Evolutionary conservation across 1,140 invertebrate species (phyloP), one percentile per base, ranked within the genome.

Genomic region (Lanistes nyassanus): DNA sequence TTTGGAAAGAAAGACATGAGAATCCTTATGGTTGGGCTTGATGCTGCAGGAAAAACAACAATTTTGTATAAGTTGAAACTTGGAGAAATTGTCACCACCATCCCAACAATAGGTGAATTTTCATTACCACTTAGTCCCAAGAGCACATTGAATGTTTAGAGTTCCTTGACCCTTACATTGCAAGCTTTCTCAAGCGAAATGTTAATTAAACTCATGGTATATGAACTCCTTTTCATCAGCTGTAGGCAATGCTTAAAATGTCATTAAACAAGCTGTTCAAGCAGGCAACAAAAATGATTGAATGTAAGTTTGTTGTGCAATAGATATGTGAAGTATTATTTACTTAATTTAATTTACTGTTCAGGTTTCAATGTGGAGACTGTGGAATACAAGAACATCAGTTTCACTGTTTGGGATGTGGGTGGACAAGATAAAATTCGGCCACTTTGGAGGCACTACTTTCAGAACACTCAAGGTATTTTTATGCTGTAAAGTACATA

Each of bases 41-140:
- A 98, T 91, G 96, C 96, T 75, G 97, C 97, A 82, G 97, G 97
- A 84, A 99, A 99, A 92, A 98, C 97, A 2, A 99, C 97, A 71
- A 98, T 99, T 89, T 91, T 99, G 69, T 98, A 99, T 88, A 98
- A 98, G 91, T 90, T 99, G 77, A 99, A 98, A 89, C 91, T 98
- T 64, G 97, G 97, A 73, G 97, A 98, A 92, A 97, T 98, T 85
- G 96, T 98, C 21, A 98, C 96, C 47, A 98, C 97, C 23, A 99
- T 98, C 90, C 97, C 97, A 47, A 99, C 97, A 11, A 98, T 98
- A 85, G 97, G 93, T 93, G 89, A 90, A 89, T 86, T 55, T 26
- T 4, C 1, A 70, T 21, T n/a, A 66, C 5, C 5, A 47, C 42
- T 13, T 42, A 7, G 5, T 47, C 9, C 19, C 42, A 13, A 55